A percentile compares a stretch with the other conserved stretches of the same genome.
Evolutionary conservation across 2,113 vertebrate genomes (phyloP).

Genomic region (Leucopsar rothschildi): DNA sequence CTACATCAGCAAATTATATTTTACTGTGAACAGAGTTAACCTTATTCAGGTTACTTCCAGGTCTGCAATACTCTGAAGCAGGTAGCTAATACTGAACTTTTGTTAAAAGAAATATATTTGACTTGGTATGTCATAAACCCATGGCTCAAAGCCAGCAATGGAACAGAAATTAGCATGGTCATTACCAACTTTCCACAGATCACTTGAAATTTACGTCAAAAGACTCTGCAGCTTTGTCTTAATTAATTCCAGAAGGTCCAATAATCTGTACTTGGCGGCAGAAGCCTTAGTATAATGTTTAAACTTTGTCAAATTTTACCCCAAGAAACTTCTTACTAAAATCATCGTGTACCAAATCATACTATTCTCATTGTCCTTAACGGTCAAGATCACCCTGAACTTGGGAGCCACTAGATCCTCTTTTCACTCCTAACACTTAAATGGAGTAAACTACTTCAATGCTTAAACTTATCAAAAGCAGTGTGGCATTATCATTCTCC

Average conservation of each 20-base stretch:
- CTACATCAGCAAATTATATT: background rate
- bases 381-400: background rate
- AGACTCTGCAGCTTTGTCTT: background rate
- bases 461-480: background rate
- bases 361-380: background rate
- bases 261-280: background rate
- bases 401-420: background rate
- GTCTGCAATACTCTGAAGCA: background rate
- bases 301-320: background rate
- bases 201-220: background rate
- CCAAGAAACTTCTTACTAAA: background rate
- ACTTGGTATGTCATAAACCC: background rate
- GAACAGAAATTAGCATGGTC: background rate
- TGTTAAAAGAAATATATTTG: background rate
- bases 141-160: background rate
- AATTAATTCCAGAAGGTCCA: background rate
- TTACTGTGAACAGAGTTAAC: background rate
- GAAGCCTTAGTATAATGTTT: background rate
- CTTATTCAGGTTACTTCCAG: background rate
- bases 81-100: background rate
- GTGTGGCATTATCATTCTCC: background rate
- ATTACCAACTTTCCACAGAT: background rate
- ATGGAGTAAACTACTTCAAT: background rate
- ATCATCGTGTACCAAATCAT: rapidly evolving
- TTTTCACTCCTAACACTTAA: background rate